Base-by-base conservation (phyloP, 2,113 vertebrate species). In the Crotalus tigris region DNA sequence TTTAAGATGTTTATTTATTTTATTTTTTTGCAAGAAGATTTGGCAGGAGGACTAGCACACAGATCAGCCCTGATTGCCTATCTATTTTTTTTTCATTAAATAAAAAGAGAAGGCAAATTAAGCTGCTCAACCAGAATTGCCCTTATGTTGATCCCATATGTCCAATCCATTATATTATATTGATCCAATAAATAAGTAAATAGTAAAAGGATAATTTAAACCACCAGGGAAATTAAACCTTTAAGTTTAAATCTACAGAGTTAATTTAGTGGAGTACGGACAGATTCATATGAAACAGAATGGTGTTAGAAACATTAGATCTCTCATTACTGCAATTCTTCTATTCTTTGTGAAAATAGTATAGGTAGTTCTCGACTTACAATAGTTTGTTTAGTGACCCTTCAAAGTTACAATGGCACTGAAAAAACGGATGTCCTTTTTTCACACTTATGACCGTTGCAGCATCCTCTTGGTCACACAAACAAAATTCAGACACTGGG, bases 11-110 rank as follows among this genome's bases (percentile, higher is more conserved):
- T 51, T 51, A 51, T 51, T 51, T 59, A 59, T 59, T 58, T 23
- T 11, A 10, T 64, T 49, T 7, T 91, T 29, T 12, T 15, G 17
- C n/a, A 61, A 87, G 91, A 29, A 91, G 49, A 29, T n/a, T 46
- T 49, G 91, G 81, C 26, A 61, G 85, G 29, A 87, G 26, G 24
- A 17, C 91, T 87, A 51, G 75, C 88, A 93, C n/a, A 88, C 24
- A 94, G 90, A 93, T 23, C 90, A 54, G n/a, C 88, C 51, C 85
- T 94, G 57, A 53, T 33, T 88, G 5, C 54, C 54, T 95, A 94
- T 19, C 44, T 55, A 94, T 94, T 85, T 1, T 2, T 2, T n/a
- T 94, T 26, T 1, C 15, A 92, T 93, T 91, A 95, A 95, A 95
- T 91, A 94, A 51, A 26, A 1, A 91, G 57, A 44, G 54, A 69